Base-by-base conservation (phyloP, 2,888 invertebrate species). In the Amblyteles armatorius region DNA sequence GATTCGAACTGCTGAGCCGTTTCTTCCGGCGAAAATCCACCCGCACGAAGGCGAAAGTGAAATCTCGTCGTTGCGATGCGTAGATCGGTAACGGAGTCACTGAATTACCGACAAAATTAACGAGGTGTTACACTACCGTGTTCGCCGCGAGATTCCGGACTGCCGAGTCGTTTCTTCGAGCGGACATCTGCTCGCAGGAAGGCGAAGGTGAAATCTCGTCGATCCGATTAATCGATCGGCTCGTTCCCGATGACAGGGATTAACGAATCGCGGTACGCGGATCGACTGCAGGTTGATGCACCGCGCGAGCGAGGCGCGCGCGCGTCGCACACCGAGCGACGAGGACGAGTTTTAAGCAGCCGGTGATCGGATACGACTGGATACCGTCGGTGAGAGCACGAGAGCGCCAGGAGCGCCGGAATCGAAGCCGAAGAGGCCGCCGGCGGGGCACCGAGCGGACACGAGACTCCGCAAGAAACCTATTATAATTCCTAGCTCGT, bases 401-500 rank as follows among this genome's bases (percentile, higher is more conserved):
- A 80, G 82, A 85, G 72, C 79, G 83, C 83, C 85, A 74, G 55
- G 74, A 82, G 84, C 84, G 79, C 79, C 84, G 83, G 83, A 85
- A 83, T 71, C 84, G 65, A 79, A 85, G 82, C 74, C 80, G 22
- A 26, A 77, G 83, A 80, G 77, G 83, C 83, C 80, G 83, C 85
- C 85, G 83, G 73, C 63, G 65, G 80, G 68, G 78, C 84, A 77
- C 85, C 57, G 87, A 73, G 76, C 87, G 87, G 87, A 90, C 89
- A 77, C 82, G 86, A 86, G 88, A 82, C 87, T 68, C 72, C 79
- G 85, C 88, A 91, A 92, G 90, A 92, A 92, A 90, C 90, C 87
- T 90, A 93, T 93, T 92, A 92, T 91, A 90, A 93, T 93, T 92
- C 92, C 88, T 87, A 90, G 91, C 92, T 91, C 91, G 92, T 92